Conservation (phyloP, 2,888 invertebrate genomes). For the Cantharis flavilabris region DNA sequence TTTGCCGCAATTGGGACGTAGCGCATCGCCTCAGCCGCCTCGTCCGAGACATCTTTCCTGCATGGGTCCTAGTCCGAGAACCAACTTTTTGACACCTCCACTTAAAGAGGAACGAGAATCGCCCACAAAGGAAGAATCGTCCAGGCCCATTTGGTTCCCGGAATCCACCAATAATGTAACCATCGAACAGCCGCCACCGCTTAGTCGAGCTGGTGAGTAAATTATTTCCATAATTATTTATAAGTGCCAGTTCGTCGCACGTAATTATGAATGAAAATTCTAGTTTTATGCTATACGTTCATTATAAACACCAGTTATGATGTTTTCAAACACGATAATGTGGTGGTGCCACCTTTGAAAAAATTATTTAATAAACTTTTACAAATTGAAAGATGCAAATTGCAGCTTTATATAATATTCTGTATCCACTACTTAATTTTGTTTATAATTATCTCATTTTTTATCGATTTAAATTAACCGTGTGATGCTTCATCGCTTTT, state of each 20-base stretch:
- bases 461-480: neutral
- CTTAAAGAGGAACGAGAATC: slow-evolving; percentile 50
- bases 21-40: slow-evolving; percentile 54
- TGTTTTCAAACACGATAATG: neutral
- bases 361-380: neutral
- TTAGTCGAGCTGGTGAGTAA: slow-evolving; percentile 48
- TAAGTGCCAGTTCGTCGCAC: neutral
- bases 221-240: neutral
- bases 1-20: slow-evolving; percentile 53
- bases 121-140: slow-evolving; percentile 35
- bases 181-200: slow-evolving; percentile 43
- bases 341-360: neutral
- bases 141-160: slow-evolving; percentile 41
- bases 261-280: neutral
- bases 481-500: neutral
- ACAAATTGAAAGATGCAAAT: neutral
- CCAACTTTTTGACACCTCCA: slow-evolving; percentile 54
- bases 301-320: neutral
- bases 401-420: neutral
- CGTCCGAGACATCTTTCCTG: slow-evolving; percentile 50
- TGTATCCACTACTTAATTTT: neutral
- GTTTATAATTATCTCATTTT: neutral
- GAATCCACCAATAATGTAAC: slow-evolving; percentile 44
- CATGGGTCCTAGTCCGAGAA: slow-evolving; percentile 51
- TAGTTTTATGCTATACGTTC: neutral